Conservation (phyloP, 1,140 invertebrate genomes). For the Popillia japonica region DNA sequence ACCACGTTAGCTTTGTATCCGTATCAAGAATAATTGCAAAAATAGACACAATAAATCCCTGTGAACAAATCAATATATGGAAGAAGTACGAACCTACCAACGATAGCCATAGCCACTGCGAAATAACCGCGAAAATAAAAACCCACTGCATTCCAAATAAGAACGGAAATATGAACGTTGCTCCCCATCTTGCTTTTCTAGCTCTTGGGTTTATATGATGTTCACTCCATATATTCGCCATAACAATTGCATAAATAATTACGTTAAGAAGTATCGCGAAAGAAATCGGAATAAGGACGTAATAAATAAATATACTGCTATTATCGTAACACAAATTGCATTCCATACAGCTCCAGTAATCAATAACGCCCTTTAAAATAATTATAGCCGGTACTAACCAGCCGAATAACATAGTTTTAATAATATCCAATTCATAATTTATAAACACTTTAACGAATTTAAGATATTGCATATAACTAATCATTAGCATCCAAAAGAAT, state of each 20-base stretch:
- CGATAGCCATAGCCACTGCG: neutral
- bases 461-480: neutral
- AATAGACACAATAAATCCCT: neutral
- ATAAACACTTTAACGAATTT: conserved; percentile 5
- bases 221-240: neutral
- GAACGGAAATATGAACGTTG: neutral
- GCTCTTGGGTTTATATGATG: neutral
- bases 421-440: neutral
- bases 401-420: neutral
- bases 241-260: neutral
- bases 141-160: neutral
- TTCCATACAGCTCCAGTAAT: neutral
- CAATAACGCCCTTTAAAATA: neutral
- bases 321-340: neutral
- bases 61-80: neutral
- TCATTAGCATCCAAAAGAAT: conserved; percentile 14
- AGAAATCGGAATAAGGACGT: neutral
- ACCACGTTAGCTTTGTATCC: neutral
- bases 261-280: neutral
- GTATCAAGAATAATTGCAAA: conserved; percentile 5
- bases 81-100: neutral
- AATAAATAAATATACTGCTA: neutral
- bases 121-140: neutral
- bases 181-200: neutral
- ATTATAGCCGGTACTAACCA: neutral